Evolutionary conservation across 2,113 vertebrate species (phyloP).

Genomic region (Paramormyrops kingsleyae): DNA sequence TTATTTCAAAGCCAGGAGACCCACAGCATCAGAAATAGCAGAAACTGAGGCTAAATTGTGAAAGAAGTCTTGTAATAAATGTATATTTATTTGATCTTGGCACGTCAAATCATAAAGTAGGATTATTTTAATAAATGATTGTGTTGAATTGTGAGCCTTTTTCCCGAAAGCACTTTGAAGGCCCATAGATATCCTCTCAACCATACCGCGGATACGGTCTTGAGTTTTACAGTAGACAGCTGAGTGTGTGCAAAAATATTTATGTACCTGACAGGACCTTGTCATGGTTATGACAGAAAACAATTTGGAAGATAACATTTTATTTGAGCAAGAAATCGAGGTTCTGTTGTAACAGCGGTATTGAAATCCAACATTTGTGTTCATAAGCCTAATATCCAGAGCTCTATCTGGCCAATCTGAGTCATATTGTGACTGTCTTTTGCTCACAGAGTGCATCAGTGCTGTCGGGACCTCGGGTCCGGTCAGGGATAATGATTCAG

Average conservation of each 20-base stretch:
- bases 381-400: background rate
- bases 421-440: background rate
- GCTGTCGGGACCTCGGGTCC: background rate
- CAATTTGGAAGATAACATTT: background rate
- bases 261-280: background rate
- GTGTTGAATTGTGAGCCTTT: background rate
- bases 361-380: background rate
- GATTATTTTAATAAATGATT: background rate
- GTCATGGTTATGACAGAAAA: background rate
- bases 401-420: background rate
- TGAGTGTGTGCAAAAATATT: background rate
- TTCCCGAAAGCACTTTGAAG: background rate
- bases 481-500: background rate
- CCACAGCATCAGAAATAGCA: background rate
- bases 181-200: background rate
- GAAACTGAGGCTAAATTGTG: background rate
- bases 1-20: background rate
- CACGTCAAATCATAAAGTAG: background rate
- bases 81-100: background rate
- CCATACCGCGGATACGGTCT: background rate
- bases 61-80: background rate
- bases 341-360: background rate
- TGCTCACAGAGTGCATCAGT: background rate
- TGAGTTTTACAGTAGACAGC: background rate
- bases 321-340: background rate